Conservation (phyloP, 2,888 invertebrate species). For the Epirrhoe tristata region DNA sequence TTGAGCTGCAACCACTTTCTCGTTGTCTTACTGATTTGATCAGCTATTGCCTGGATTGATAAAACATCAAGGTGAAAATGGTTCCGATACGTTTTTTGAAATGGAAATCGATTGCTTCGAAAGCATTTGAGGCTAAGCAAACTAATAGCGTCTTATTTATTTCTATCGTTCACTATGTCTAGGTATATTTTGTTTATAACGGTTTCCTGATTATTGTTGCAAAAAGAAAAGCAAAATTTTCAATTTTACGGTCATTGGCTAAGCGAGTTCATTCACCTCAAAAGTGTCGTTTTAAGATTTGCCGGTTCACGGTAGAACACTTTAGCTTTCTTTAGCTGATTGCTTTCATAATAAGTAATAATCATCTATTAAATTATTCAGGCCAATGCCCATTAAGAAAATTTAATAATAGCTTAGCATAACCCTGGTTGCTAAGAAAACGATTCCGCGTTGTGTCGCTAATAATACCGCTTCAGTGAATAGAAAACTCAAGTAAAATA, state of each 20-base stretch:
- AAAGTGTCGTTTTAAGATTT: constrained; percentile 31
- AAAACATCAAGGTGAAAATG: background rate
- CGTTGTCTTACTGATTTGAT: background rate
- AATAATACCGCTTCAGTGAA: background rate
- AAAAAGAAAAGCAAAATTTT: constrained; percentile 11
- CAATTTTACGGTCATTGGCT: constrained; percentile 22
- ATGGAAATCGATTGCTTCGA: too few relatives aligned
- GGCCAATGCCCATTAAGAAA: background rate
- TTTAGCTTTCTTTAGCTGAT: constrained; percentile 33
- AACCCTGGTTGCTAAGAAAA: background rate
- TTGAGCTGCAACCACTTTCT: background rate
- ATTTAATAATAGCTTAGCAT: background rate
- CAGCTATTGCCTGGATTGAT: background rate
- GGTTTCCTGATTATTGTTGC: background rate
- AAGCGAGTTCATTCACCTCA: constrained; percentile 30
- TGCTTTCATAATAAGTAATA: constrained; percentile 16
- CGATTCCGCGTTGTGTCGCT: background rate
- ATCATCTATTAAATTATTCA: constrained; percentile 1
- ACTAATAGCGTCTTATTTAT: background rate
- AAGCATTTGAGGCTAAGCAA: background rate
- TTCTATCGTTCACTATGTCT: background rate
- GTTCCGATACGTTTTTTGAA: too few relatives aligned
- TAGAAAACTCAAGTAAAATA: background rate
- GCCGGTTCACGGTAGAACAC: constrained; percentile 32
- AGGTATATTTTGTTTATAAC: background rate